Evolutionary conservation across 2,113 vertebrate genomes (phyloP).

Genomic region (Thomomys bottae): DNA sequence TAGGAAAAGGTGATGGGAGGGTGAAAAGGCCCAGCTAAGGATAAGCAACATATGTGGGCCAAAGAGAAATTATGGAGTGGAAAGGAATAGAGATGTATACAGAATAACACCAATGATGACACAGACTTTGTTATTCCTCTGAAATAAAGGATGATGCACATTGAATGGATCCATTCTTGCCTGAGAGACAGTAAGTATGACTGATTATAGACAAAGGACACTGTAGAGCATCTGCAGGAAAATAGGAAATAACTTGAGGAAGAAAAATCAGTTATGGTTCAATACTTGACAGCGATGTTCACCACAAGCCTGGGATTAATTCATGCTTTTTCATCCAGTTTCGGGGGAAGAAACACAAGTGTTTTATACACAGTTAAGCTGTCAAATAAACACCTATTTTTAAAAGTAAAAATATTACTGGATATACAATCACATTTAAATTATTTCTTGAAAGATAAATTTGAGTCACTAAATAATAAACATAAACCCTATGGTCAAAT

Average conservation of each 20-base stretch:
- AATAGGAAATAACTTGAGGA: neutral
- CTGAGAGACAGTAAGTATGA: neutral
- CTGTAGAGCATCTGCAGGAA: neutral
- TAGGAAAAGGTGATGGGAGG: neutral
- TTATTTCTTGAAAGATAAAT: constrained; percentile 21
- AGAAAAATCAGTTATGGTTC: neutral
- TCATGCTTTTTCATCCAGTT: neutral
- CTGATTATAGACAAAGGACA: neutral
- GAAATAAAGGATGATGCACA: constrained; percentile 9
- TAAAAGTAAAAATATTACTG: constrained; percentile 15
- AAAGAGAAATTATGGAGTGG: neutral
- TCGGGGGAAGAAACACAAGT: neutral
- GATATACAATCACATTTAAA: neutral
- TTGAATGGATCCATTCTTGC: neutral
- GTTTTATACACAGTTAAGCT: neutral
- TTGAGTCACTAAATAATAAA: constrained; percentile 6
- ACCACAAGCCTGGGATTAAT: neutral
- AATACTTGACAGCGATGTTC: neutral
- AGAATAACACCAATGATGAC: neutral
- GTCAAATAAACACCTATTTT: constrained; percentile 1
- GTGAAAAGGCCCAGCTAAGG: neutral
- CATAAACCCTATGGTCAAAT: constrained; percentile 2
- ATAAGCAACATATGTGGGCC: neutral
- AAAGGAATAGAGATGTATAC: neutral
- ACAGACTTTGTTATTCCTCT: neutral